Base-by-base conservation (phyloP, 2,797 vertebrate species). In the Neopelma chrysocephalum region DNA sequence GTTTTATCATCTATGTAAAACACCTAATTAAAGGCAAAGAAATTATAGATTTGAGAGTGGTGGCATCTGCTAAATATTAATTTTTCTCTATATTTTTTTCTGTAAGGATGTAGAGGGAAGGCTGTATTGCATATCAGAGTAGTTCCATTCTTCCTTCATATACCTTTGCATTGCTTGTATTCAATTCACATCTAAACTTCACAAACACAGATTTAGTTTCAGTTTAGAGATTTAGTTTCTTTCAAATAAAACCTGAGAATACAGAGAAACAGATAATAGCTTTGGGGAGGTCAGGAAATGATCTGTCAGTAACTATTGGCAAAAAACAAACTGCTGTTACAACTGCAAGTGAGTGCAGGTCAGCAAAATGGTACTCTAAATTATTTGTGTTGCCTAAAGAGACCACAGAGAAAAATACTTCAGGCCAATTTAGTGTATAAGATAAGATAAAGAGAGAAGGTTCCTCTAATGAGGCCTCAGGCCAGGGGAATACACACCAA, bases 261-360 rank as follows among this genome's bases (percentile, higher is more conserved):
- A 72, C 36, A 58, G 48, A 94, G 54, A 95, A 95, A 86, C 23
- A 79, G 54, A 82, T 92, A 92, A 79, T 45, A 76, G 40, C 70
- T 96, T 94, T 5, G 0, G 19, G 70, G 62, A 90, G 12, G 40
- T 77, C 18, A 89, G 62, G 51, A 95, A 90, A 89, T 66, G 17
- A 69, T 72, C 72, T 91, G 25, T 69, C 88, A 87, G 62, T 58
- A 72, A 45, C 10, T 57, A 84, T 5, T 45, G 64, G 12, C 26
- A 87, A 87, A 79, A 95, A 90, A 3, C 20, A 76, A 43, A n/a
- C 32, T 82, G 43, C 54, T 65, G 19, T 54, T 78, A 65, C 47
- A 62, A 57, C 43, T 65, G 62, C 23, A 82, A 65, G 47, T 0
- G 1, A 14, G 79, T 43, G 15, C 50, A 72, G 25, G 43, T 72